A percentile compares a stretch with the other conserved stretches of the same genome.
Evolutionary conservation across 2,113 vertebrate genomes (phyloP).

Genomic region (Mesitornis unicolor): DNA sequence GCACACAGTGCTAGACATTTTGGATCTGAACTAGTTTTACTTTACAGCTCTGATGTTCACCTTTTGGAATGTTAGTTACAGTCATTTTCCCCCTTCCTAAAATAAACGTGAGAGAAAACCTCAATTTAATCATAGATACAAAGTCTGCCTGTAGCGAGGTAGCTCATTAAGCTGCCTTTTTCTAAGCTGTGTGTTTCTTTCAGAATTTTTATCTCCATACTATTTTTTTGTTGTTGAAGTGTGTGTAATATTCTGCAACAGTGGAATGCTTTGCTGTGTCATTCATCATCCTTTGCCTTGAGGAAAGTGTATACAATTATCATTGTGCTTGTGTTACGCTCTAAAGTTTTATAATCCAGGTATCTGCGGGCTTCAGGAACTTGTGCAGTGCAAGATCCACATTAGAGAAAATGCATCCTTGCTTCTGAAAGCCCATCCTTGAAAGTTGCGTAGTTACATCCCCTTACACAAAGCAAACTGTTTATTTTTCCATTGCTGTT

Average conservation of each 20-base stretch:
- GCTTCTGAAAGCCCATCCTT: not conserved
- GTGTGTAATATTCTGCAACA: not conserved
- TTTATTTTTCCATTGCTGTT: not conserved
- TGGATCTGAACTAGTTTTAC: not conserved
- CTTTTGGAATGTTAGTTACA: not conserved
- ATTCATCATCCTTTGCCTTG: constrained; percentile 9
- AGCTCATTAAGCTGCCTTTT: constrained; percentile 11
- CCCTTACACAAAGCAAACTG: not conserved
- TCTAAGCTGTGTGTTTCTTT: not conserved
- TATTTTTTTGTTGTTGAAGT: not conserved
- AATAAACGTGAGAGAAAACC: not conserved
- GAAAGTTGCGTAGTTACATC: not conserved
- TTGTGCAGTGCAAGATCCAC: not conserved
- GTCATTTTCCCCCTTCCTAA: not conserved
- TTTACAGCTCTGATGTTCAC: not conserved
- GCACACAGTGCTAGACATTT: not conserved
- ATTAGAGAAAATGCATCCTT: not conserved
- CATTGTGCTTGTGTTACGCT: not conserved
- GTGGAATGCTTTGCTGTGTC: not conserved
- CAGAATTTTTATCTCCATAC: not conserved
- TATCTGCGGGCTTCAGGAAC: not conserved
- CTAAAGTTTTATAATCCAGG: not conserved
- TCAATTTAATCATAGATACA: not conserved
- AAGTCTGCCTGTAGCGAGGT: not conserved
- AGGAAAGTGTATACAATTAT: not conserved